Conservation (phyloP, 2,888 invertebrate genomes). For the Bedellia somnulentella region DNA sequence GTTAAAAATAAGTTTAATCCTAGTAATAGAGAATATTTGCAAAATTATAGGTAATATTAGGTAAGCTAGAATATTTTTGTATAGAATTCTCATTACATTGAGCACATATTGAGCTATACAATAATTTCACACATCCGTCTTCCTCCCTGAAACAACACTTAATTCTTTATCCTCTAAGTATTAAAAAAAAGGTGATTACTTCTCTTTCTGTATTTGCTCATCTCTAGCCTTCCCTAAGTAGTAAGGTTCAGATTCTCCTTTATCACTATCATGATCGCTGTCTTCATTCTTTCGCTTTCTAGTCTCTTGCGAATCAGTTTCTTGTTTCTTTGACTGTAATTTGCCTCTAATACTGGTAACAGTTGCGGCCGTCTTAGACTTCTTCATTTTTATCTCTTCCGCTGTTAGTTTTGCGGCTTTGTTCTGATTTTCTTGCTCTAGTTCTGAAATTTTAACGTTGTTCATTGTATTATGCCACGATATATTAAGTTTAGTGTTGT, state of each 20-base stretch:
- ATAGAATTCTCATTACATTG: no score
- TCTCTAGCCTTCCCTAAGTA: constrained; percentile 67
- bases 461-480: background rate
- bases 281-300: constrained; percentile 14
- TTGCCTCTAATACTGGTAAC: constrained; percentile 42
- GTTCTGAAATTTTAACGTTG: constrained; percentile 22
- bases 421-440: constrained; percentile 32
- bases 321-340: constrained; percentile 16
- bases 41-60: no score
- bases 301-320: constrained; percentile 25
- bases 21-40: no score
- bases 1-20: no score
- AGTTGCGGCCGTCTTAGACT: constrained; percentile 27
- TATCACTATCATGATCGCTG: constrained; percentile 20
- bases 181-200: no score
- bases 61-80: no score
- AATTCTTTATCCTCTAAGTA: no score
- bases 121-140: no score
- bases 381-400: constrained; percentile 21
- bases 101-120: no score
- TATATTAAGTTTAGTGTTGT: background rate
- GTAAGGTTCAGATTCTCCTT: constrained; percentile 52
- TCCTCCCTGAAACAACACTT: no score
- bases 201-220: constrained; percentile 60
- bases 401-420: constrained; percentile 16